A percentile compares a stretch with the other conserved stretches of the same genome.
Conservation (phyloP, 2,888 invertebrate genomes). For the Luffia ferchaultella region DNA sequence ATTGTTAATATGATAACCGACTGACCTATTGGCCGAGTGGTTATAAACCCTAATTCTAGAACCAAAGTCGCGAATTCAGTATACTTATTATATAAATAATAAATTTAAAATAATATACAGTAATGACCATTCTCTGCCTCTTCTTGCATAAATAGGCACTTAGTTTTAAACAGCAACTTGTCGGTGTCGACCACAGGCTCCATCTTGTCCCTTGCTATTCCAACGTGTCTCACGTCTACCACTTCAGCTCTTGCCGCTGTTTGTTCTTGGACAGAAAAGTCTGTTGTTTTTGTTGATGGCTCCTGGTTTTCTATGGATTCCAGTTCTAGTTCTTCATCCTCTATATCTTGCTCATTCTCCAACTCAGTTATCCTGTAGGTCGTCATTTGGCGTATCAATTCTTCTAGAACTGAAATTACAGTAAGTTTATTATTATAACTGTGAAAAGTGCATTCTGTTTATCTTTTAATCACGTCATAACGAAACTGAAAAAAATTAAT, state of each 20-base stretch:
- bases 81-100: no score
- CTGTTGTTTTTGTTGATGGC: conserved; percentile 5
- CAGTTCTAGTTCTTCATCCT: conserved; percentile 16
- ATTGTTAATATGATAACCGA: no score
- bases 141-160: conserved; percentile 63
- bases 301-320: conserved; percentile 15
- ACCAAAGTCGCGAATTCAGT: no score
- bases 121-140: conserved; percentile 45
- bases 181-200: conserved; percentile 28
- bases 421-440: not conserved
- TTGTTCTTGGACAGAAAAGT: not conserved
- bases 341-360: conserved; percentile 52
- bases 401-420: conserved; percentile 67
- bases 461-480: no score
- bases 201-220: conserved; percentile 25
- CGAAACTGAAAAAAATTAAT: no score
- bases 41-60: no score
- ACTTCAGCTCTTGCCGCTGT: conserved; percentile 29
- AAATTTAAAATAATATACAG: no score
- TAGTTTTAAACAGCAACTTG: conserved; percentile 46
- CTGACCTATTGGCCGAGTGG: no score
- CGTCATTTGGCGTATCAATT: conserved; percentile 73
- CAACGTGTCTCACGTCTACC: conserved; percentile 42
- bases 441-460: no score
- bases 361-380: conserved; percentile 58